phyloP scores from a whole-genome alignment of 2,797 vertebrate species.

The Nyctalus aviator region DNA sequence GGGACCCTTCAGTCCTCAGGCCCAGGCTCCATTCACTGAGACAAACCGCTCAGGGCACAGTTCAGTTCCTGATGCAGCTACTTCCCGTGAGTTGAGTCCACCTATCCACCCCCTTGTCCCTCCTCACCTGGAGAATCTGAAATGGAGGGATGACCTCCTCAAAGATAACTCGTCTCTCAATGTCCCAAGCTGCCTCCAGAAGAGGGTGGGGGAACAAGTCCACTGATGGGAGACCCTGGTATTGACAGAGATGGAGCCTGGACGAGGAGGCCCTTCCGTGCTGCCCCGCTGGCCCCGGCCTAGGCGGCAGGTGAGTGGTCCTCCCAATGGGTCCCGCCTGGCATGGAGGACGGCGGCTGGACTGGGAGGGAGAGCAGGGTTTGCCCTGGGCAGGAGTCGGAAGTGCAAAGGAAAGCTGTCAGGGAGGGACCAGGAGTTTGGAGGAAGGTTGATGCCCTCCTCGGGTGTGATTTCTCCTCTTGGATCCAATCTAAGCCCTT shows the following conservation, averaged over 20 bases:
- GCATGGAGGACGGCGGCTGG: neutral
- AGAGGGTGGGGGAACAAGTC: slow-evolving; percentile 50
- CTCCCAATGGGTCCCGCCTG: neutral
- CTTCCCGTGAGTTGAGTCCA: neutral
- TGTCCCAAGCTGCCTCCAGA: slow-evolving; percentile 51
- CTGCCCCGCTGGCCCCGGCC: slow-evolving; percentile 35
- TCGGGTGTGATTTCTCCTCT: neutral
- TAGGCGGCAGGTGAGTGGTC: slow-evolving; percentile 68
- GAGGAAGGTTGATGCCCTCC: neutral
- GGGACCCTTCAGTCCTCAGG: too few species aligned
- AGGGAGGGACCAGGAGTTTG: neutral
- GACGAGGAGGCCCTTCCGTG: slow-evolving; percentile 60
- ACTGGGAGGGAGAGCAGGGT: neutral
- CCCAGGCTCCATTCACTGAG: too few species aligned
- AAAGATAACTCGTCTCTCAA: slow-evolving; percentile 48
- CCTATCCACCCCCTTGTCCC: neutral
- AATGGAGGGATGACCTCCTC: neutral
- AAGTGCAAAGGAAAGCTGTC: neutral
- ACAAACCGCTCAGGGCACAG: too few species aligned
- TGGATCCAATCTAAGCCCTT: neutral
- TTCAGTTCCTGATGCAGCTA: neutral
- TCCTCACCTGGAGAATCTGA: neutral
- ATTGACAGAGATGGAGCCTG: slow-evolving; percentile 74
- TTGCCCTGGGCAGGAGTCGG: neutral
- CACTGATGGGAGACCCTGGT: slow-evolving; percentile 71